Percentiles rank a stretch among this genome's conserved stretches.
These are phyloP conservation scores for Xylocampa areola DNA, from an alignment of 2,888 invertebrate species.

Conservation along the genomic window DNA sequence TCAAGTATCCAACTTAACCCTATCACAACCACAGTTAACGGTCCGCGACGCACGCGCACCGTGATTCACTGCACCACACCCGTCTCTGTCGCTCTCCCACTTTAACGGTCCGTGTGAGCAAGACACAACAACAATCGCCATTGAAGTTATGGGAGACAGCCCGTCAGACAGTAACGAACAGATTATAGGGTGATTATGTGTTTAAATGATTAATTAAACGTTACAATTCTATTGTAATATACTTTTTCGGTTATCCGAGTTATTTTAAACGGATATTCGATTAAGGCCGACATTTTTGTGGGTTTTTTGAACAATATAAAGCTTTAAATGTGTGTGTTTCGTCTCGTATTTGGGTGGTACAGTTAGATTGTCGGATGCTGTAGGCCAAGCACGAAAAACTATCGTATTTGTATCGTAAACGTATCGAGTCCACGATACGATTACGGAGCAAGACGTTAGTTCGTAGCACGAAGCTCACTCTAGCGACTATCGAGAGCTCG, in stretches of 20 bases:
- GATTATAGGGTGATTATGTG: conserved; percentile 71
- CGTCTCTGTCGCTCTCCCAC: conserved; percentile 57
- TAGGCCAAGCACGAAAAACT: too few species aligned
- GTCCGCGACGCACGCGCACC: conserved; percentile 74
- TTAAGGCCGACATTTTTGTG: conserved; percentile 46
- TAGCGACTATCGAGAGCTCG: too few species aligned
- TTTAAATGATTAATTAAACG: conserved; percentile 71
- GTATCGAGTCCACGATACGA: too few species aligned
- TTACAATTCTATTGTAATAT: conserved; percentile 53
- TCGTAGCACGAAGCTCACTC: too few species aligned
- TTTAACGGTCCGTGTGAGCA: conserved; percentile 52
- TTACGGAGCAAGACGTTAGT: too few species aligned
- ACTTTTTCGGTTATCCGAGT: conserved; percentile 28
- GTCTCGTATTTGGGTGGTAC: conserved; percentile 22
- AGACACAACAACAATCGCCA: conserved; percentile 76
- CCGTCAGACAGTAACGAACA: conserved; percentile 62
- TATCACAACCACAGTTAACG: conserved; percentile 69
- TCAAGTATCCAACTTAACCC: conserved; percentile 54
- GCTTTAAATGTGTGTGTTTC: conserved; percentile 19
- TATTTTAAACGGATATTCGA: conserved; percentile 49
- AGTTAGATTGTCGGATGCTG: conserved; percentile 37
- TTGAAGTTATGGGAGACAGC: conserved; percentile 77
- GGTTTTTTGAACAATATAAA: conserved; percentile 26
- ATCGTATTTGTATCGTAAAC: too few species aligned
- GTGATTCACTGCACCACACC: conserved; percentile 61